Evolutionary conservation across 2,797 vertebrate species (phyloP).

Genomic region (Podarcis lilfordi): DNA sequence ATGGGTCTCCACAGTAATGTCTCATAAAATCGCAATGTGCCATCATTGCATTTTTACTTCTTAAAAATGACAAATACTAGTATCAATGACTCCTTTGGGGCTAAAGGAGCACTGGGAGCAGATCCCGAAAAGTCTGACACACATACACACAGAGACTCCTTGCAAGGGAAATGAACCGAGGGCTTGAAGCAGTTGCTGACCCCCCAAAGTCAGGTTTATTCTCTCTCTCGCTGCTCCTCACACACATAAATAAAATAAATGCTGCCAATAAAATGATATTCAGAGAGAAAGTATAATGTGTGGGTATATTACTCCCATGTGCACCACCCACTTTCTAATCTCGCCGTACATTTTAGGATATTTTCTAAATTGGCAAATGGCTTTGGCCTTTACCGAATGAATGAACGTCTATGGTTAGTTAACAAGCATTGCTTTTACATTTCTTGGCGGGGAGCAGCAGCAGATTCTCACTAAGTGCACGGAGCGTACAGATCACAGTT

Average conservation of each 20-base stretch:
- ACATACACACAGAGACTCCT: background rate
- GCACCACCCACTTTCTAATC: background rate
- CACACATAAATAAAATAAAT: constrained; percentile 5
- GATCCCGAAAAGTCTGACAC: background rate
- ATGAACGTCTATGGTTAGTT: background rate
- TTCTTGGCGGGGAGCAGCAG: no score
- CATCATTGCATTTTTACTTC: background rate
- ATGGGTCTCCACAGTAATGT: background rate
- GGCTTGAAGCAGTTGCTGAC: background rate
- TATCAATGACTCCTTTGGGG: background rate
- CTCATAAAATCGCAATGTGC: no score
- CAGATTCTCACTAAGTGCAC: background rate
- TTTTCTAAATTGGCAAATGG: constrained; percentile 10
- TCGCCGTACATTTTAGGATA: background rate
- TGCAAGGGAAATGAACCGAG: background rate
- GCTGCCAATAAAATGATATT: background rate
- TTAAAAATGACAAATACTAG: background rate
- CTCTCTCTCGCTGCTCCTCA: background rate
- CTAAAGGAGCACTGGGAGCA: background rate
- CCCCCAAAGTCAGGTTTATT: background rate
- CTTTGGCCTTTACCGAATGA: constrained; percentile 36
- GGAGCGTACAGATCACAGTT: background rate
- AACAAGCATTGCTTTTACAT: constrained; percentile 15
- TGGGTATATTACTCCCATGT: background rate
- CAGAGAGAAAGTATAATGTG: background rate